A percentile compares a stretch with the other conserved stretches of the same genome.
Conservation (phyloP, 2,113 vertebrate genomes). For the Herpetotheres cachinnans region DNA sequence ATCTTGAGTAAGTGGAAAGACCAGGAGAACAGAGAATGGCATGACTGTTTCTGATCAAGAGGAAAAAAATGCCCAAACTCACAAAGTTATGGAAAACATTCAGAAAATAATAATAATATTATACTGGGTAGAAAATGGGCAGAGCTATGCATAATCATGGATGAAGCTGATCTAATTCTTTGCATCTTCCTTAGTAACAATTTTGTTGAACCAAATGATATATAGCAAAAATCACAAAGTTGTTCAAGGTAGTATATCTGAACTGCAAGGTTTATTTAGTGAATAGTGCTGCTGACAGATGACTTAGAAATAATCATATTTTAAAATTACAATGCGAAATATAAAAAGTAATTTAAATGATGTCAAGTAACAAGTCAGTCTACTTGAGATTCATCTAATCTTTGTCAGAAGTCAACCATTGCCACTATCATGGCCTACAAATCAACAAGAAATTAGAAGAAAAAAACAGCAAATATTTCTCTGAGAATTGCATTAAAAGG, state of each 20-base stretch:
- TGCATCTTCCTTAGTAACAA: neutral
- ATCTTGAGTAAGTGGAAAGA: neutral
- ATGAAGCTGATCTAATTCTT: neutral
- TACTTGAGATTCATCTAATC: neutral
- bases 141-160: neutral
- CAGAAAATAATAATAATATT: neutral
- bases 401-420: neutral
- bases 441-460: neutral
- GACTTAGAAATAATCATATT: neutral
- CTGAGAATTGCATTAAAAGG: neutral
- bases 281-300: neutral
- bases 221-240: neutral
- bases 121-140: neutral
- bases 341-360: neutral
- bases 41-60: neutral
- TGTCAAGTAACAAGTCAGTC: neutral
- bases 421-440: neutral
- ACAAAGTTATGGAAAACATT: neutral
- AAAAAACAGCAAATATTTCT: neutral
- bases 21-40: neutral
- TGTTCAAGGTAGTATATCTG: neutral
- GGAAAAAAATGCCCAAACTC: neutral
- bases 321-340: neutral
- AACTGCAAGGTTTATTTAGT: neutral
- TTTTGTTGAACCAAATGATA: neutral